Evolutionary conservation across 2,888 invertebrate species (phyloP).

Genomic region (Protonemura montana): DNA sequence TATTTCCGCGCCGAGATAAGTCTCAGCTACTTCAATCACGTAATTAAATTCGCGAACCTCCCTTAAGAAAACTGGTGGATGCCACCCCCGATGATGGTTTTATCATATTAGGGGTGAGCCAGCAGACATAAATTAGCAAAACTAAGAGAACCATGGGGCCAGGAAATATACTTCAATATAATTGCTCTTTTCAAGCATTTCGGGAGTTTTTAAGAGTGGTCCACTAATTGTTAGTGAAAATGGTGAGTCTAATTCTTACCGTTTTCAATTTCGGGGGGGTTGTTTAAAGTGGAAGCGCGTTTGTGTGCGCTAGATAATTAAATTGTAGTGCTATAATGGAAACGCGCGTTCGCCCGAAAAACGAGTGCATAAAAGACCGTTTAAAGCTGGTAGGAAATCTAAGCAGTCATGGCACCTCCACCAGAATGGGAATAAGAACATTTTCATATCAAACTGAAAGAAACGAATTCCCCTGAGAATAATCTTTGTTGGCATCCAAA

Average conservation of each 20-base stretch:
- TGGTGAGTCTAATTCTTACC: background rate
- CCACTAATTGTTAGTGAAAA: background rate
- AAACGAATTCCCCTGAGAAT: background rate
- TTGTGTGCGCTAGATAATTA: background rate
- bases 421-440: background rate
- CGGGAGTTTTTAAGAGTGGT: background rate
- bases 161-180: constrained; percentile 5
- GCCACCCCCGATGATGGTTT: constrained; percentile 34
- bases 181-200: constrained; percentile 17
- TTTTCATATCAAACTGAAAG: background rate
- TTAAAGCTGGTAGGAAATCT: background rate
- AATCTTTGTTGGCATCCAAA: background rate
- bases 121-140: constrained; percentile 34
- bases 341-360: background rate
- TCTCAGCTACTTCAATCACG: constrained; percentile 40
- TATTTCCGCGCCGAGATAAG: constrained; percentile 35
- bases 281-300: background rate
- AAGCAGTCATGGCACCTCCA: background rate
- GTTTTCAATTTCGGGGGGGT: background rate
- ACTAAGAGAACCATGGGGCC: background rate
- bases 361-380: background rate
- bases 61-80: constrained; percentile 35
- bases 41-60: constrained; percentile 40
- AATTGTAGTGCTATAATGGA: background rate
- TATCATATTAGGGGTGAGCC: constrained; percentile 32